A percentile compares a stretch with the other conserved stretches of the same genome.
Conservation (phyloP, 1,140 invertebrate genomes). For the Pseudomyrmex pallidus region DNA sequence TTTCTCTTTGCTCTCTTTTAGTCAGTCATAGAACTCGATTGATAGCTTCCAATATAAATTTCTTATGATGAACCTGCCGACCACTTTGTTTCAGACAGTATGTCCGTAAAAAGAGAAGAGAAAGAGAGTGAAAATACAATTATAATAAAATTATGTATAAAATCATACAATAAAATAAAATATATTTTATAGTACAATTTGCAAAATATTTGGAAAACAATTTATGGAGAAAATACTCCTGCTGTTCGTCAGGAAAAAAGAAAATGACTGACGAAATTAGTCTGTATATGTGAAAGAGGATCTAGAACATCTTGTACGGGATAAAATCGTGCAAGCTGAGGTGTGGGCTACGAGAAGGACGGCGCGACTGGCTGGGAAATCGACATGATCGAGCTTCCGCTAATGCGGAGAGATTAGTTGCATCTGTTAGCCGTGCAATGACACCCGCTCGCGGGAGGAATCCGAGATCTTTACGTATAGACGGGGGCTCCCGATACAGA, state of each 20-base stretch:
- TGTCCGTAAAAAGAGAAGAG: constrained; percentile 3
- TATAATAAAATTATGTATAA: neutral
- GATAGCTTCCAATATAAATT: constrained; percentile 64
- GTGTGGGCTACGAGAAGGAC: constrained; percentile 43
- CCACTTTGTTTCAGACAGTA: constrained; percentile 51
- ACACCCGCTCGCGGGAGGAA: constrained; percentile 72
- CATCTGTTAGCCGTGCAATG: constrained; percentile 75
- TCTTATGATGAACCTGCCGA: constrained; percentile 54
- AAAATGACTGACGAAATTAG: neutral
- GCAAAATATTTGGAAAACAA: neutral
- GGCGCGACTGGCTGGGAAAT: constrained; percentile 32
- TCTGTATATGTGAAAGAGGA: neutral
- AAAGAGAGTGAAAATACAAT: neutral
- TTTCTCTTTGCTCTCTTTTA: constrained; percentile 20
- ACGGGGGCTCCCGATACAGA: constrained; percentile 79
- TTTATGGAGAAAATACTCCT: neutral
- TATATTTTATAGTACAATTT: neutral
- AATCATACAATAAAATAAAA: neutral
- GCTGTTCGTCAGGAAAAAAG: neutral
- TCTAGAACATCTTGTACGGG: neutral
- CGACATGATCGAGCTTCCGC: constrained; percentile 60
- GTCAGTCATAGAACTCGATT: constrained; percentile 40
- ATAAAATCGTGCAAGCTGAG: constrained; percentile 31
- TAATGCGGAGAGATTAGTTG: constrained; percentile 76
- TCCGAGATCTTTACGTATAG: constrained; percentile 60